Base-by-base conservation (phyloP, 2,797 vertebrate genomes). In the Epinephelus coioides region DNA sequence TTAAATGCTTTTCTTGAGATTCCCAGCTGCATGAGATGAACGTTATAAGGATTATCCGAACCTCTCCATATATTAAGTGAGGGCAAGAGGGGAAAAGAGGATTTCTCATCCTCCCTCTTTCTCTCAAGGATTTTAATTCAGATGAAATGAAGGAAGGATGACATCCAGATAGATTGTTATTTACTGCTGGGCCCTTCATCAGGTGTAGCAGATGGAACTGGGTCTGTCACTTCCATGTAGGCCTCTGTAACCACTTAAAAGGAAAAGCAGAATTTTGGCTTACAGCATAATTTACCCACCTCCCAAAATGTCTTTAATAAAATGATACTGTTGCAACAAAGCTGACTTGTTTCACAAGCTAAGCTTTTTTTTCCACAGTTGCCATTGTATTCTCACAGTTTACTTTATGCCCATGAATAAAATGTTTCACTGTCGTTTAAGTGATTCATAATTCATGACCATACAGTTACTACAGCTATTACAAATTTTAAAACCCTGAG, bases 1-100 rank as follows among this genome's bases (percentile, higher is more conserved):
- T 79, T 79, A 91, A 92, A 88, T 72, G 77, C 81, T 83, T 91
- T 88, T 75, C 83, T 79, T 76, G 67, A 87, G 83, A 91, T 87
- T 86, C 85, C 78, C 81, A 74, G 75, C 55, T 76, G 80, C 75
- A 77, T 73, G 55, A 89, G 83, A 89, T 91, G 81, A 89, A 90
- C 84, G 90, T 84, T 76, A 85, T 76, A 23, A 70, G 73, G 79
- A 92, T 88, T 90, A 88, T 89, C 85, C 44, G n/a, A 73, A 77
- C 66, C 64, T 68, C 66, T 86, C 73, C 57, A 64, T 81, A 79
- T 85, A 87, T 86, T 86, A 82, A 90, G 66, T 75, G 53, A 81
- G 78, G 62, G 69, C 76, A 87, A 81, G 59, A 86, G 64, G 74
- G 61, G 81, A 63, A 68, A 21, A 34, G 75, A 62, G 4, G 64